Base-by-base conservation (phyloP, 2,888 invertebrate species). In the Taenaris catops region DNA sequence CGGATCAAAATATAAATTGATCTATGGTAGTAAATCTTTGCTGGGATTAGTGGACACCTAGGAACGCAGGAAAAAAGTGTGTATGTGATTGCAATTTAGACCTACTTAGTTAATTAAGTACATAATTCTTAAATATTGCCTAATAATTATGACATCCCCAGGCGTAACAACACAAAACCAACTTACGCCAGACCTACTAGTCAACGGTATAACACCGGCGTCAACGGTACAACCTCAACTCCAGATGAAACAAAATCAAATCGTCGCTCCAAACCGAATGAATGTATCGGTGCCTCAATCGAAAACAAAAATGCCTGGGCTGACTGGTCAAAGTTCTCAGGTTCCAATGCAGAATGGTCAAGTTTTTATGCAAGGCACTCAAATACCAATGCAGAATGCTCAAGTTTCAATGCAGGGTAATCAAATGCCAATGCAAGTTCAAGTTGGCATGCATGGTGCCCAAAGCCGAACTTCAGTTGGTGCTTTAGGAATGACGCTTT, bases 161-260 rank as follows among this genome's bases (percentile, higher is more conserved):
- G 52, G 51, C 26, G 7, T 54, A 52, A 74, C 71, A 12, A 44
- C 46, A 4, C 60, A 66, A 34, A 73, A 73, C 40, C 79, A 73
- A 37, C 50, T 57, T 10, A 74, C 79, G 3, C 84, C 84, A 17
- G 84, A 84, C 47, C 62, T 84, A 8, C 50, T 84, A 1, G 75
- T 81, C 0, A 81, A 69, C 25, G 76, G 79, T 1, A 67, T 61
- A 40, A 45, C 50, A 18, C 18, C 40, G 26, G 31, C 34, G 12
- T 2, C 41, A 26, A 25, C 23, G n/a, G 12, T 1, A 34, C 19
- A 51, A 12, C 49, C 54, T 4, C 38, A 62, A 5, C 61, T 58
- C 39, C 65, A 63, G 44, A 47, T 63, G 5, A 20, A 9, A 14
- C 5, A 25, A 21, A 44, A 27, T 3, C 24, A 20, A 18, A 6